Percentiles rank a stretch among this genome's conserved stretches.
Conservation (phyloP, 2,113 vertebrate genomes). For the Peucedramus taeniatus region DNA sequence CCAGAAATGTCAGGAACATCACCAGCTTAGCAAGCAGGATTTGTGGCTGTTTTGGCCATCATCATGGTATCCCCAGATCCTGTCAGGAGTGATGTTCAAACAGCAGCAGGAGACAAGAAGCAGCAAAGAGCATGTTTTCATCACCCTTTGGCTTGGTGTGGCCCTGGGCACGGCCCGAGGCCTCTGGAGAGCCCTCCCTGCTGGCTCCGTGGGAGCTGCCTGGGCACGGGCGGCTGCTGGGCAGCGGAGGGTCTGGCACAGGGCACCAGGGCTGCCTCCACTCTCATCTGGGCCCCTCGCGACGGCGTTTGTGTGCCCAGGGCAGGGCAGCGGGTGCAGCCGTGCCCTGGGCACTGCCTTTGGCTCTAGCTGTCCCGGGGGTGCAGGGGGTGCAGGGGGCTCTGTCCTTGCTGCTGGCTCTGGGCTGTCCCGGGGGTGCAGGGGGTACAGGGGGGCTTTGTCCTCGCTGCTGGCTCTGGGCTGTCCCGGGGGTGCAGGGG, state of each 20-base stretch:
- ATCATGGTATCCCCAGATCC: rapidly evolving
- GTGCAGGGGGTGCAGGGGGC: too few relatives aligned
- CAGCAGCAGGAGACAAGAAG: rapidly evolving
- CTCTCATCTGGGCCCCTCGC: neutral
- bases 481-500: too few relatives aligned
- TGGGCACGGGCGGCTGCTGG: neutral
- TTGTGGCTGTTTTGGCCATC: neutral
- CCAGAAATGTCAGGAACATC: neutral
- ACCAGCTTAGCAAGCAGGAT: neutral
- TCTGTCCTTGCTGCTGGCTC: too few relatives aligned
- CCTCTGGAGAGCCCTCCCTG: neutral
- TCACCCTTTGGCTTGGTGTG: neutral
- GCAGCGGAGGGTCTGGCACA: too few relatives aligned
- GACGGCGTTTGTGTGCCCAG: rapidly evolving
- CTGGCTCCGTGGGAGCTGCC: neutral
- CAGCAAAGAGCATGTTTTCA: rapidly evolving
- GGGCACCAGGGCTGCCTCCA: neutral
- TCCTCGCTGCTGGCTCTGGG: too few relatives aligned
- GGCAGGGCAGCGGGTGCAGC: neutral
- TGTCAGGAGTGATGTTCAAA: neutral
- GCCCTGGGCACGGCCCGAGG: rapidly evolving
- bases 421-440: too few relatives aligned
- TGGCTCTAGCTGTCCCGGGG: neutral
- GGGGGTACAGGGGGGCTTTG: too few relatives aligned
- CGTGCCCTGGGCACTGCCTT: neutral